These are phyloP conservation scores for Taeniopygia guttata DNA, from an alignment of 2,797 vertebrate species.

Conservation along the genomic window DNA sequence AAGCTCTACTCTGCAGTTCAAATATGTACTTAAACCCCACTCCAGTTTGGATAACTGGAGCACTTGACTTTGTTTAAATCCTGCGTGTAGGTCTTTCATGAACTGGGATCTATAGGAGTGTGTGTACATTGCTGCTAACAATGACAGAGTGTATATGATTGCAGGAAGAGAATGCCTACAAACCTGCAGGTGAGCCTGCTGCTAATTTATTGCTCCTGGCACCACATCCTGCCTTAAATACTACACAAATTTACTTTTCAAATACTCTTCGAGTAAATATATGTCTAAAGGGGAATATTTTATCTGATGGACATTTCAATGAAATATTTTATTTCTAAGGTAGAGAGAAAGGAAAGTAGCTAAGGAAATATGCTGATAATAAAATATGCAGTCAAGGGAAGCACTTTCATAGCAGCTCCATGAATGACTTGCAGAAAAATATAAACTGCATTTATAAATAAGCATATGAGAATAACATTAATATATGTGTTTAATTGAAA, in stretches of 20 bases:
- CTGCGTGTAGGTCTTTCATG: background rate
- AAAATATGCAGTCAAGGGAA: slow-evolving; percentile 53
- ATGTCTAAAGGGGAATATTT: slow-evolving; percentile 60
- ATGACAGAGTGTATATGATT: background rate
- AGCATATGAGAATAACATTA: background rate
- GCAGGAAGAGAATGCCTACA: background rate
- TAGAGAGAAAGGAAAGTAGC: slow-evolving; percentile 44
- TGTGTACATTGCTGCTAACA: background rate
- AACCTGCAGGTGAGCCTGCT: background rate
- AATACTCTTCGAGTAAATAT: slow-evolving; percentile 61
- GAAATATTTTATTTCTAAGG: slow-evolving; percentile 67
- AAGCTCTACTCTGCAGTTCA: background rate
- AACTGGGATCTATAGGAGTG: background rate
- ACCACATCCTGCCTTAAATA: slow-evolving; percentile 41
- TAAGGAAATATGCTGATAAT: slow-evolving; percentile 66
- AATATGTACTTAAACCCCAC: background rate
- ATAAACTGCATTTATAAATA: slow-evolving; percentile 60
- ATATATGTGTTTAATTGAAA: slow-evolving; percentile 61
- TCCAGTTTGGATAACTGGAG: background rate
- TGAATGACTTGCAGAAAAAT: slow-evolving; percentile 34
- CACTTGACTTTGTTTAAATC: background rate
- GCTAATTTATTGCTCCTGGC: slow-evolving; percentile 44
- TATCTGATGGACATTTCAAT: slow-evolving; percentile 59
- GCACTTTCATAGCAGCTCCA: slow-evolving; percentile 1
- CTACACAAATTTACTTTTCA: slow-evolving; percentile 66